A percentile compares a stretch with the other conserved stretches of the same genome.
Evolutionary conservation across 2,888 invertebrate genomes (phyloP).

Genomic region (Orthosia incerta): DNA sequence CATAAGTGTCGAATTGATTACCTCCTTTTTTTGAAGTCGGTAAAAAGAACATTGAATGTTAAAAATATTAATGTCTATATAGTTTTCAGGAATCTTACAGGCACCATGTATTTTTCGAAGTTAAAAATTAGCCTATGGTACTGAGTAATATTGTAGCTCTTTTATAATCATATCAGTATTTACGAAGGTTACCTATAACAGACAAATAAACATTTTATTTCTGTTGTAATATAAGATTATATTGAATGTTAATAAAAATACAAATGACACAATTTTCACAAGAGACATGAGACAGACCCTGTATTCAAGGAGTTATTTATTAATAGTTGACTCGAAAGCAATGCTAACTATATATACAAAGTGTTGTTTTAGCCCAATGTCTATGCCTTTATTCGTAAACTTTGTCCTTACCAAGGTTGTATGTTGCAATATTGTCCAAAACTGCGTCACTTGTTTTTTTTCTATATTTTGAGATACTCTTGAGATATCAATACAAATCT

Average conservation of each 20-base stretch:
- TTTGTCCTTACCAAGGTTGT: conserved; percentile 17
- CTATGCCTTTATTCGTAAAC: not conserved
- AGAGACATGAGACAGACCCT: not conserved
- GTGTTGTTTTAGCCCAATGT: not conserved
- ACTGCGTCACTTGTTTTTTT: conserved; percentile 7
- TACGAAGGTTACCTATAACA: too few relatives aligned
- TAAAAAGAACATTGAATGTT: not conserved
- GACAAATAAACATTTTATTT: too few relatives aligned
- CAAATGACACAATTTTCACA: not conserved
- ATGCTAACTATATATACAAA: conserved; percentile 8
- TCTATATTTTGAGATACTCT: conserved; percentile 19
- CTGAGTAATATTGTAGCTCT: too few relatives aligned
- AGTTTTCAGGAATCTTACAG: too few relatives aligned
- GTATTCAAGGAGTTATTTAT: conserved; percentile 35
- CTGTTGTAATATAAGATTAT: not conserved
- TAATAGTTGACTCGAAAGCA: conserved; percentile 28
- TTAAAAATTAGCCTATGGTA: too few relatives aligned
- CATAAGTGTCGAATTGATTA: too few relatives aligned
- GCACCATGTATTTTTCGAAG: too few relatives aligned
- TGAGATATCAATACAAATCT: not conserved
- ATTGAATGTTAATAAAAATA: not conserved
- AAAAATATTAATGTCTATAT: too few relatives aligned
- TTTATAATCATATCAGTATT: too few relatives aligned
- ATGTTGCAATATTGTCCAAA: conserved; percentile 22
- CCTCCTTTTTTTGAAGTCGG: too few relatives aligned